Evolutionary conservation across 2,888 invertebrate genomes (phyloP).

Genomic region (Zygaena filipendulae): DNA sequence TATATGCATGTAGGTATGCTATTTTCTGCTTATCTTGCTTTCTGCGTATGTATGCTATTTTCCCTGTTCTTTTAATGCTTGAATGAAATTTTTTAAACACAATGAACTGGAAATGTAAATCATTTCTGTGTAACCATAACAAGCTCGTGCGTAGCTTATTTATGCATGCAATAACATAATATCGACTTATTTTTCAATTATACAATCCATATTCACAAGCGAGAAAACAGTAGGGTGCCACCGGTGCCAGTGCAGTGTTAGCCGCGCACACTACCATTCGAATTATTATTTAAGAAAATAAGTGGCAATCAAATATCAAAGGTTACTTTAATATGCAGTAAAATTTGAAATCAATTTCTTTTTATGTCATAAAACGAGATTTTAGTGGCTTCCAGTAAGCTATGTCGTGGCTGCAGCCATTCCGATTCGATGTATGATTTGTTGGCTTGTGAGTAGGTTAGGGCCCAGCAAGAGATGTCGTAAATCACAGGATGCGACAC

Average conservation of each 20-base stretch:
- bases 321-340: constrained; percentile 63
- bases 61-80: no score
- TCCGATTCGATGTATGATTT: constrained; percentile 43
- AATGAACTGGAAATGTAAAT: no score
- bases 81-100: no score
- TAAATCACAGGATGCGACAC: constrained; percentile 54
- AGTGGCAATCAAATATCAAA: constrained; percentile 49
- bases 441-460: constrained; percentile 41
- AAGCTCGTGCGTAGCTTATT: no score
- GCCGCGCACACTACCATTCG: constrained; percentile 23
- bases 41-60: no score
- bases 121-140: no score
- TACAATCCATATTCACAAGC: constrained; percentile 41
- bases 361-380: constrained; percentile 43
- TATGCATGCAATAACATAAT: no score
- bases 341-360: constrained; percentile 61
- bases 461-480: constrained; percentile 47
- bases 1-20: no score
- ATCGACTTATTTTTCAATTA: constrained; percentile 45
- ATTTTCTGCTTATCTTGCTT: no score
- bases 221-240: constrained; percentile 39
- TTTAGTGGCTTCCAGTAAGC: constrained; percentile 47
- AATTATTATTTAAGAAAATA: constrained; percentile 33
- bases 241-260: constrained; percentile 21
- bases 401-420: constrained; percentile 30